Evolutionary conservation across 2,888 invertebrate genomes (phyloP).

Genomic region (Phragmatobia fuliginosa): DNA sequence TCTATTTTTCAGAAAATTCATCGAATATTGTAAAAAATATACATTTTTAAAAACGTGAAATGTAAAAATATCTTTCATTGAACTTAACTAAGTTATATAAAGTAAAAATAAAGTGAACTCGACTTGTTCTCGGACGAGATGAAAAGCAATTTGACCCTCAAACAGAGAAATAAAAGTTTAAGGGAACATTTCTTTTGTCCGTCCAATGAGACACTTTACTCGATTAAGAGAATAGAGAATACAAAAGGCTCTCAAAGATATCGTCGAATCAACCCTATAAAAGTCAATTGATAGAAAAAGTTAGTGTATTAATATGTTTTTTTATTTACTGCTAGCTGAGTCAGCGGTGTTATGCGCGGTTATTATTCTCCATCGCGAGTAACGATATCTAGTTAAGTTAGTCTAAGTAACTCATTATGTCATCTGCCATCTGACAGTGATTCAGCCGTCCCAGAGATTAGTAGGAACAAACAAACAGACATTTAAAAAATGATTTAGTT

Average conservation of each 20-base stretch:
- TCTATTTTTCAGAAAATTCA: background rate
- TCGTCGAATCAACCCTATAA: constrained; percentile 2
- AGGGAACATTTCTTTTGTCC: constrained; percentile 11
- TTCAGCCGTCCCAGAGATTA: no score
- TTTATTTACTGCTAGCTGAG: no score
- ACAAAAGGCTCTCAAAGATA: constrained; percentile 6
- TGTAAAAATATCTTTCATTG: background rate
- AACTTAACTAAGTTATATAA: constrained; percentile 2
- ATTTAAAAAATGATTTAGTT: no score
- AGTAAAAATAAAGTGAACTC: background rate
- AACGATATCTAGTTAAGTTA: no score
- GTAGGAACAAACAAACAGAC: no score
- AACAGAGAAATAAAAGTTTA: constrained; percentile 14
- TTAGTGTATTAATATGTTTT: constrained; percentile 1
- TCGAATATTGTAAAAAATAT: background rate
- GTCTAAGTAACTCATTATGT: no score
- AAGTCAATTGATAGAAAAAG: constrained; percentile 7
- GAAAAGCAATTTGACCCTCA: background rate
- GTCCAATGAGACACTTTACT: constrained; percentile 8
- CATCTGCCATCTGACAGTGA: no score
- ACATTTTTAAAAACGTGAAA: background rate
- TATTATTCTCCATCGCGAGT: no score
- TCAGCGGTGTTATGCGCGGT: no score
- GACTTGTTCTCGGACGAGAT: background rate
- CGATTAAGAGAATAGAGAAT: constrained; percentile 12